Evolutionary conservation across 2,888 invertebrate genomes (phyloP), one percentile per base, ranked within the genome.

Genomic region (Subacronicta megacephala): DNA sequence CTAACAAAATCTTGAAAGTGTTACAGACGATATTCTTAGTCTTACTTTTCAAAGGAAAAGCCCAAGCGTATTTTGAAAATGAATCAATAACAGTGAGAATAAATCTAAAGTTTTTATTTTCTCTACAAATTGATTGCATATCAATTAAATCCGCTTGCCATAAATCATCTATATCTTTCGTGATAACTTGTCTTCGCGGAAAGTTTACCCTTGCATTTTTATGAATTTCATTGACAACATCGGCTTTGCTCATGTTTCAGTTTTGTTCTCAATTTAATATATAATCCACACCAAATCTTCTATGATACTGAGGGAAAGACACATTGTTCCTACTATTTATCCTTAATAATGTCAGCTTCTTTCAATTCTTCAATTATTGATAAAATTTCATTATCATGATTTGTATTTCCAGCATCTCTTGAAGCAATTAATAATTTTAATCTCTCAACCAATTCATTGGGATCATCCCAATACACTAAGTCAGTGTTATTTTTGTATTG

Each of bases 381-480:
- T 37, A 45, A 35, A 35, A 43, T 43, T 43, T 43, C 43, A 43
- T 43, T 43, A 31, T 43, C 43, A 43, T 43, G 43, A 4, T 43
- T 26, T 26, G 26, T 26, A 26, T 26, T 26, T 5, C 26, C 26
- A 36, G 75, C 26, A 26, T 26, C 26, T 26, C 7, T 26, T 26
- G 26, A 26, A 26, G 26, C 26, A 26, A 26, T 7, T 26, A 26
- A 26, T 9, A 26, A 7, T 64, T 67, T 20, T 10, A 73, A 38
- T 35, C 69, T 49, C 23, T 74, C 70, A 38, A 73, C 35, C 31
- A 72, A 38, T 49, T 74, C 72, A 61, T 69, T 76, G 0, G 67
- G 72, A 50, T 73, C 60, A 50, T 69, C 62, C 72, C 75, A 76
- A 42, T 76, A 76, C 33, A 76, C 42, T 5, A 55, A 67, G 56